Conservation (phyloP, 2,888 invertebrate species). For the Drosophila neutralis region DNA sequence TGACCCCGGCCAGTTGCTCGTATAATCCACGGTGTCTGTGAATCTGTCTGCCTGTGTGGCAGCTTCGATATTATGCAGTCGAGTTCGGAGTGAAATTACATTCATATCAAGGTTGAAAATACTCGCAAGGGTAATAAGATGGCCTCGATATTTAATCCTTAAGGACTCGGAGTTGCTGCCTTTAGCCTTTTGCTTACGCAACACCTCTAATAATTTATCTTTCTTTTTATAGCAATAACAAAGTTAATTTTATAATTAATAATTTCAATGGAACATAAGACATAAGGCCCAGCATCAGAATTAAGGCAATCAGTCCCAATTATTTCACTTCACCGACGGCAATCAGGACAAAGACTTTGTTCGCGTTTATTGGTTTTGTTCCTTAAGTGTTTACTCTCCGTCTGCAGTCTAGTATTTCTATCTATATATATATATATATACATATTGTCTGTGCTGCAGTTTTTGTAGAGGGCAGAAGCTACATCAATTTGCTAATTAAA, state of each 20-base stretch:
- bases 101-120: constrained; percentile 24
- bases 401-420: background rate
- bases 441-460: background rate
- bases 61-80: constrained; percentile 49
- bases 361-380: constrained; percentile 16
- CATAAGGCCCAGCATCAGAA: background rate
- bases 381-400: constrained; percentile 13
- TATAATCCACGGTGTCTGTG: background rate
- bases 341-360: constrained; percentile 9
- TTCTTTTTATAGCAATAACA: background rate
- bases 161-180: background rate
- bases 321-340: constrained; percentile 1
- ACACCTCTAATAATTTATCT: background rate
- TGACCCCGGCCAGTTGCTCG: constrained; percentile 24
- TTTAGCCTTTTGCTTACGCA: background rate
- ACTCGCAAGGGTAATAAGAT: background rate
- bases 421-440: background rate
- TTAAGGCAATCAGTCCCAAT: background rate
- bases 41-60: constrained; percentile 4
- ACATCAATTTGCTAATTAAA: constrained; percentile 32
- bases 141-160: background rate
- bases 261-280: background rate
- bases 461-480: background rate
- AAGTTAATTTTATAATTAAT: background rate
- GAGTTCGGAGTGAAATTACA: constrained; percentile 55